phyloP scores from a whole-genome alignment of 2,797 vertebrate species.

The Hafferia zeledoni region DNA sequence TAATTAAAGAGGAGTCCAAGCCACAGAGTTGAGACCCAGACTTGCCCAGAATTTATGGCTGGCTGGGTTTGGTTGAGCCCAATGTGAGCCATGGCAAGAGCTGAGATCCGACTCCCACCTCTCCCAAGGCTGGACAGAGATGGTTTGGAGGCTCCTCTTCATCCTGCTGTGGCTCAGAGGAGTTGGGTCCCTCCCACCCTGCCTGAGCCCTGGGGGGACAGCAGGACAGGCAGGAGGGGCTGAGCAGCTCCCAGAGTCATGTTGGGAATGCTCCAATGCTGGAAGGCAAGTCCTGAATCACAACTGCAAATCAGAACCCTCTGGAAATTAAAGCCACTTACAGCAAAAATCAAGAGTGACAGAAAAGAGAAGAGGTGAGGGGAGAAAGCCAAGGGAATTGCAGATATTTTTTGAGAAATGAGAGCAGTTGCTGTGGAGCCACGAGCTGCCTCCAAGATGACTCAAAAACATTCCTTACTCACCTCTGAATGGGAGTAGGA shows the following conservation, averaged over 20 bases:
- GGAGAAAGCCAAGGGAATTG: neutral
- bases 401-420: neutral
- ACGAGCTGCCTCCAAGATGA: neutral
- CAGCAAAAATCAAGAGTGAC: neutral
- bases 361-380: neutral
- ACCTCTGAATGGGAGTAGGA: neutral
- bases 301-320: neutral
- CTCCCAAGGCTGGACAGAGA: neutral
- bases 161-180: neutral
- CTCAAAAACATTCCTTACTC: neutral
- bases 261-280: neutral
- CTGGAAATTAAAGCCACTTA: neutral
- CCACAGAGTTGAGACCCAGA: slow-evolving; percentile 65
- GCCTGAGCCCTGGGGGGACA: neutral
- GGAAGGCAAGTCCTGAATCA: neutral
- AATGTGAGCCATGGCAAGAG: neutral
- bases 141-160: neutral
- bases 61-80: slow-evolving; percentile 56
- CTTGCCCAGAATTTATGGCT: slow-evolving; percentile 57
- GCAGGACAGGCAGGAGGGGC: neutral
- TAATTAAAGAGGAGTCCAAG: slow-evolving; percentile 63
- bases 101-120: neutral
- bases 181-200: neutral
- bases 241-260: neutral
- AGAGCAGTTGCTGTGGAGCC: neutral